Evolutionary conservation across 2,113 vertebrate genomes (phyloP).

Genomic region (Podarcis cretensis): DNA sequence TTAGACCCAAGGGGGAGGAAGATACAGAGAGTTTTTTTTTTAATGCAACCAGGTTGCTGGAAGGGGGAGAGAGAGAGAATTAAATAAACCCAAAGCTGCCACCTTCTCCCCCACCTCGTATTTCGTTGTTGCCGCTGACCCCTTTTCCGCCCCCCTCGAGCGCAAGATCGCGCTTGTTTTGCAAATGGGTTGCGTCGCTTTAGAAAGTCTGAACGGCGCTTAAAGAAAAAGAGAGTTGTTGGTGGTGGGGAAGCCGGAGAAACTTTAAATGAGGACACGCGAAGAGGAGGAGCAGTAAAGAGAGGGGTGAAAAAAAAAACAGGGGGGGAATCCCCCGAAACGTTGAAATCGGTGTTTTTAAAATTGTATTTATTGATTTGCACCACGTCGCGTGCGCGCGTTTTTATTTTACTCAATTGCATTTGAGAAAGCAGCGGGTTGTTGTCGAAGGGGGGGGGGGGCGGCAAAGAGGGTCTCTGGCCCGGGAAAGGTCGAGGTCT

Average conservation of each 20-base stretch:
- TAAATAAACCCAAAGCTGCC: not conserved
- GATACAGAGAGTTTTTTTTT: not conserved
- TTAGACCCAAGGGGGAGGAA: not conserved
- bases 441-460: not conserved
- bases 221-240: conserved; percentile 13
- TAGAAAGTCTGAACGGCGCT: conserved; percentile 69
- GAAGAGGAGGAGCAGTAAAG: conserved; percentile 48
- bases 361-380: not conserved
- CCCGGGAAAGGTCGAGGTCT: conserved; percentile 55
- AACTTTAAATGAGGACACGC: conserved; percentile 74
- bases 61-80: not conserved
- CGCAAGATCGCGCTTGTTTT: not conserved
- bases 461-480: not conserved
- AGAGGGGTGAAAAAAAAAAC: not conserved
- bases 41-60: not conserved
- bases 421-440: not conserved
- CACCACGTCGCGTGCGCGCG: not conserved
- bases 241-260: conserved; percentile 41
- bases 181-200: not conserved
- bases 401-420: too few relatives aligned
- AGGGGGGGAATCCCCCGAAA: too few relatives aligned
- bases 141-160: conserved; percentile 38
- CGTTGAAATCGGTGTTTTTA: not conserved
- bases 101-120: not conserved
- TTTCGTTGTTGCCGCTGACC: not conserved